phyloP scores from a whole-genome alignment of 2,888 invertebrate species.

The Heliconius cydno region DNA sequence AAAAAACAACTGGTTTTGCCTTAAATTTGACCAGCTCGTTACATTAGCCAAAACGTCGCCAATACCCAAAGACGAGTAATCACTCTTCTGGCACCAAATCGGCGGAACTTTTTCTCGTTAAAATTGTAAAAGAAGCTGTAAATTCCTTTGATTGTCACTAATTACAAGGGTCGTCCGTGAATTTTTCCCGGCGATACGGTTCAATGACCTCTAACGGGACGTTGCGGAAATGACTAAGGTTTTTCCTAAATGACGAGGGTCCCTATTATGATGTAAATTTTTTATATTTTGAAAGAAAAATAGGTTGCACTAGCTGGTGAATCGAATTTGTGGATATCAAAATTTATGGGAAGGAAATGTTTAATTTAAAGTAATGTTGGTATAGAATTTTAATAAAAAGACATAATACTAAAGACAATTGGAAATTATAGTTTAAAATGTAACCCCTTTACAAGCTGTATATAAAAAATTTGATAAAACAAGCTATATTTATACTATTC shows the following conservation, averaged over 20 bases:
- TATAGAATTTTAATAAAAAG: no score
- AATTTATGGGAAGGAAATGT: background rate
- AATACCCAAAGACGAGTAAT: slow-evolving; percentile 39
- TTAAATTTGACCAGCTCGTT: background rate
- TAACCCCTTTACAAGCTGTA: background rate
- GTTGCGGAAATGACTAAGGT: slow-evolving; percentile 56
- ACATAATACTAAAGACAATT: background rate
- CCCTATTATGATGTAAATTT: slow-evolving; percentile 35
- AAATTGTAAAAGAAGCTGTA: slow-evolving; percentile 60
- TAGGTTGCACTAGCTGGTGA: slow-evolving; percentile 12
- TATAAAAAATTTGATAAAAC: background rate
- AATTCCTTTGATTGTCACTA: slow-evolving; percentile 74
- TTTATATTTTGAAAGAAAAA: slow-evolving; percentile 31
- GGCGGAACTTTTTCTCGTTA: slow-evolving; percentile 61
- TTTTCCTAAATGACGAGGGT: slow-evolving; percentile 49
- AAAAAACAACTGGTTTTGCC: background rate
- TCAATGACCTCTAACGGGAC: slow-evolving; percentile 69
- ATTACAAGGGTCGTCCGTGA: slow-evolving; percentile 70
- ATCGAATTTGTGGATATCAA: background rate
- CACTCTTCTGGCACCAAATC: slow-evolving; percentile 41
- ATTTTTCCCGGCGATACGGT: slow-evolving; percentile 63
- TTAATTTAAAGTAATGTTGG: no score
- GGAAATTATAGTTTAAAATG: background rate
- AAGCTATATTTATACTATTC: background rate
- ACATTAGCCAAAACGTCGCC: background rate